Conservation (phyloP, 1,140 invertebrate species). For the Zaprionus vittiger region DNA sequence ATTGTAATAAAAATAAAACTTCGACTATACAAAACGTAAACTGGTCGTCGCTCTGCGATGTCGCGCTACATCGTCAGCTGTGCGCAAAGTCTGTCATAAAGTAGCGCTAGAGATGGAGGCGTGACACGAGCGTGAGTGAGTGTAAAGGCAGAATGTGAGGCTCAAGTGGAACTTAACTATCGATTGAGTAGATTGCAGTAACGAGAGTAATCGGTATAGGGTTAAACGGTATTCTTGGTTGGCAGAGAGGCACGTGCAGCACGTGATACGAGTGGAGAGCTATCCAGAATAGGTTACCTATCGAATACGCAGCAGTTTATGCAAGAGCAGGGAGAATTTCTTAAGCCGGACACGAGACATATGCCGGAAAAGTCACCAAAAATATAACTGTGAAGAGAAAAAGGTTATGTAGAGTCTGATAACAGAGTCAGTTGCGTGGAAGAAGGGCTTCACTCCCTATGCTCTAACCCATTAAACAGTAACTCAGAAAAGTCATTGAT, state of each 20-base stretch:
- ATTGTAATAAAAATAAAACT: conserved; percentile 4
- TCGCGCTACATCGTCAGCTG: conserved; percentile 21
- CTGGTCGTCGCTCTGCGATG: conserved; percentile 34
- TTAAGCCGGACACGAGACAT: too few species aligned
- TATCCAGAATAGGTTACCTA: neutral
- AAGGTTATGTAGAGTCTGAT: too few species aligned
- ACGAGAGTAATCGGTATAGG: neutral
- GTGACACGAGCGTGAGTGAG: conserved; percentile 1
- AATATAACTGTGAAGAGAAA: neutral
- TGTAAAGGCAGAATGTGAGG: neutral
- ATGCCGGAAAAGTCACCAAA: neutral
- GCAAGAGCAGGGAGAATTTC: neutral
- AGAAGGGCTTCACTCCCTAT: too few species aligned
- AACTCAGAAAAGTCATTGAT: too few species aligned
- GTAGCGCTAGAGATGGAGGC: conserved; percentile 8
- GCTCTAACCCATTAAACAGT: too few species aligned
- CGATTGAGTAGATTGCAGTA: neutral
- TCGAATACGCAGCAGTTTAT: neutral
- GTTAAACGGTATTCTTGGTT: neutral
- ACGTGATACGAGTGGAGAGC: neutral
- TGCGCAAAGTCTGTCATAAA: conserved; percentile 33
- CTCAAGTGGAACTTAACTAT: neutral
- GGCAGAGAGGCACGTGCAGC: neutral
- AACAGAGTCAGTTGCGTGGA: too few species aligned
- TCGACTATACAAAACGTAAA: conserved; percentile 5